Conservation (phyloP, 1,140 invertebrate species). For the Manduca sexta region DNA sequence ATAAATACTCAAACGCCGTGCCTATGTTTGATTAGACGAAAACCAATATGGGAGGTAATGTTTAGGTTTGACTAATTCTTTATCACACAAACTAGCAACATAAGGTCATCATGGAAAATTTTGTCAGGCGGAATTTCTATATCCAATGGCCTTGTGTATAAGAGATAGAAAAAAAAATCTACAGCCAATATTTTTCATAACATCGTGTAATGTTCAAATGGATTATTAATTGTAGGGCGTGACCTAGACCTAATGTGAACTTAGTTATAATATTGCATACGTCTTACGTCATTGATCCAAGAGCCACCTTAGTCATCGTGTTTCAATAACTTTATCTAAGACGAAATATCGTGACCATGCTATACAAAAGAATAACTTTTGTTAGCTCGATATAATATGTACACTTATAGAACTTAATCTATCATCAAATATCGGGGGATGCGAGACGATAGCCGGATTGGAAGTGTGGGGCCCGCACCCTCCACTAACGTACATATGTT, state of each 20-base stretch:
- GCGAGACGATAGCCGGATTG: neutral
- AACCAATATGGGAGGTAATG: neutral
- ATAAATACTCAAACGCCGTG: neutral
- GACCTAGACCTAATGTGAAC: no score
- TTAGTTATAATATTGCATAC: no score
- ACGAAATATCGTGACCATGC: neutral
- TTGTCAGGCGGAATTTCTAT: neutral
- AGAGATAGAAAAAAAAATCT: no score
- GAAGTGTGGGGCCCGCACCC: no score
- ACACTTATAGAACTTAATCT: slow-evolving; percentile 39
- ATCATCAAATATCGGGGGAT: slow-evolving; percentile 40
- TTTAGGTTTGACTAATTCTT: slow-evolving; percentile 2
- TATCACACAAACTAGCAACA: neutral
- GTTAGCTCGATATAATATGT: slow-evolving; percentile 10
- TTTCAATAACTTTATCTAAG: no score
- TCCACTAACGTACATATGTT: no score
- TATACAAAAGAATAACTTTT: slow-evolving; percentile 2
- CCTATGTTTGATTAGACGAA: neutral
- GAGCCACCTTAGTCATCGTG: neutral
- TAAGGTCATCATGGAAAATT: neutral
- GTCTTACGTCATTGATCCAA: no score
- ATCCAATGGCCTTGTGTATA: no score
- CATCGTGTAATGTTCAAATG: no score
- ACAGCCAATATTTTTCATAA: no score
- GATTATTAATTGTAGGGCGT: no score